phyloP scores from a whole-genome alignment of 2,888 invertebrate species.

The Standfussiana lucernea region DNA sequence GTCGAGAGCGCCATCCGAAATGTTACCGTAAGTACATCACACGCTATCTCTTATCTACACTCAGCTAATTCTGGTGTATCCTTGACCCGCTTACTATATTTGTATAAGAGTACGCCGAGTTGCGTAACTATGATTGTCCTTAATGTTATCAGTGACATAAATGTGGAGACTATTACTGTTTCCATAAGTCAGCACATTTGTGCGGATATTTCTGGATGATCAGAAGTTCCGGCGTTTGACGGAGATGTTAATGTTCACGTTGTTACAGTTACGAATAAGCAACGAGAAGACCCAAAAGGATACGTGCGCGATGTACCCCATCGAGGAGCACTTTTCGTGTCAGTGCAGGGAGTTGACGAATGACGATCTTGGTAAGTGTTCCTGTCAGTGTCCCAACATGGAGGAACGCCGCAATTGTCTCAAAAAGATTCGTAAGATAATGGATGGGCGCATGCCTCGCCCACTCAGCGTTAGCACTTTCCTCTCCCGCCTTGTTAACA shows the following conservation, averaged over 20 bases:
- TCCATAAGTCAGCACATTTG: slow-evolving; percentile 55
- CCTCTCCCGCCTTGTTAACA: slow-evolving; percentile 72
- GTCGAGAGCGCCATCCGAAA: too few relatives aligned
- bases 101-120: slow-evolving; percentile 68
- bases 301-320: slow-evolving; percentile 81
- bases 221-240: slow-evolving; percentile 10
- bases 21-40: slow-evolving; percentile 79
- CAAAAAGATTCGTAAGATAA: slow-evolving; percentile 88
- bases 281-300: slow-evolving; percentile 84
- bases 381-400: slow-evolving; percentile 87
- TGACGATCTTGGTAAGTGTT: slow-evolving; percentile 89
- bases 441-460: slow-evolving; percentile 83
- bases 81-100: slow-evolving; percentile 83
- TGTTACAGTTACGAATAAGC: slow-evolving; percentile 83
- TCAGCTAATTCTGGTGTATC: slow-evolving; percentile 75
- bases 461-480: slow-evolving; percentile 70
- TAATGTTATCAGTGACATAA: slow-evolving; percentile 81
- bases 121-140: slow-evolving; percentile 73
- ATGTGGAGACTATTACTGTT: slow-evolving; percentile 46
- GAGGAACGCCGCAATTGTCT: slow-evolving; percentile 84
- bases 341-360: slow-evolving; percentile 83
- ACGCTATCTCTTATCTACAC: slow-evolving; percentile 76
- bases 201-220: slow-evolving; percentile 1
- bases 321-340: slow-evolving; percentile 85
- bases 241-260: slow-evolving; percentile 39